These are phyloP conservation scores for Antechinus stuartii DNA, from an alignment of 2,113 vertebrate genomes.

Conservation along the genomic window DNA sequence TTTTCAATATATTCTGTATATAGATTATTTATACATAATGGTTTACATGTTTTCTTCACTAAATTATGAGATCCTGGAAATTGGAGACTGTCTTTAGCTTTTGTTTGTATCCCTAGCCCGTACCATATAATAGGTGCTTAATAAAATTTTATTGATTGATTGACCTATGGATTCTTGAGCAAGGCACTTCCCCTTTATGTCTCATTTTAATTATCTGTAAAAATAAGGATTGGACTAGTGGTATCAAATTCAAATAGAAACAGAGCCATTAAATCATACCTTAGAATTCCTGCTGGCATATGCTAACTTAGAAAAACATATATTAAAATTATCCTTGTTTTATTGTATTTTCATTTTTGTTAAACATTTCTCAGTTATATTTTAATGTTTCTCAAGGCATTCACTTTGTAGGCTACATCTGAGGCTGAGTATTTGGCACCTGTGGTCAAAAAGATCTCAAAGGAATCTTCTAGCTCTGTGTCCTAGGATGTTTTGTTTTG, in stretches of 20 bases:
- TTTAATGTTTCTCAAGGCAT: neutral
- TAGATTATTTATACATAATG: neutral
- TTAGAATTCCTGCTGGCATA: neutral
- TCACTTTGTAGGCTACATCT: neutral
- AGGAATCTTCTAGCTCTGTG: neutral
- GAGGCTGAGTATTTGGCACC: neutral
- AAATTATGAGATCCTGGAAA: neutral
- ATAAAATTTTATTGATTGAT: neutral
- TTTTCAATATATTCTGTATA: neutral
- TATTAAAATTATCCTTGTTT: neutral
- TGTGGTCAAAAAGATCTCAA: neutral
- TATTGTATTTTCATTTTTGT: neutral
- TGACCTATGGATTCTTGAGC: neutral
- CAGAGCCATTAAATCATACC: neutral
- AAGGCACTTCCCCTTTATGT: neutral
- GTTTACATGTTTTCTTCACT: neutral
- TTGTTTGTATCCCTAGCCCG: neutral
- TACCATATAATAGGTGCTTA: neutral
- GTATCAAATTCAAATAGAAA: neutral
- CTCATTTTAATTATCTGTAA: neutral
- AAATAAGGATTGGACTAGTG: neutral
- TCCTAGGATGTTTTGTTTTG: neutral
- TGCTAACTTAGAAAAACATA: neutral
- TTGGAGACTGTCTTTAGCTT: neutral
- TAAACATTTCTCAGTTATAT: neutral